Evolutionary conservation across 2,113 vertebrate species (phyloP).

Genomic region (Notarius quadriscutis): DNA sequence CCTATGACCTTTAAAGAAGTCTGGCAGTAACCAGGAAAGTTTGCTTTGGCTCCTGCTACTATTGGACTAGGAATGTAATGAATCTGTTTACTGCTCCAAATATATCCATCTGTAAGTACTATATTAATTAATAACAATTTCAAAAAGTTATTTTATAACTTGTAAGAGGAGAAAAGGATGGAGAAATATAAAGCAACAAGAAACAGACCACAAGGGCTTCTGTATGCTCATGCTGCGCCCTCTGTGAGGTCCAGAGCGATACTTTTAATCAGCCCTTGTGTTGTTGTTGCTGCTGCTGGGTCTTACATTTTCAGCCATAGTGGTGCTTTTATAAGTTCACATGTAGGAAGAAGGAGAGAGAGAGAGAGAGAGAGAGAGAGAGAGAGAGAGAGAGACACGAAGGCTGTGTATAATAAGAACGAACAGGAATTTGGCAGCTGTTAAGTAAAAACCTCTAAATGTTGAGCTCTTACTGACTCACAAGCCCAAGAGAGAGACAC

Average conservation of each 20-base stretch:
- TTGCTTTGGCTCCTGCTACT: not conserved
- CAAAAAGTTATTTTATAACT: no score
- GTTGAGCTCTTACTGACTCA: not conserved
- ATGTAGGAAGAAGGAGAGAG: not conserved
- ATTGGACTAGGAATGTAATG: not conserved
- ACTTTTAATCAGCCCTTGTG: constrained; percentile 30
- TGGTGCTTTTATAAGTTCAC: not conserved
- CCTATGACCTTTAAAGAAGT: not conserved
- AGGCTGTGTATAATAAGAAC: constrained; percentile 1
- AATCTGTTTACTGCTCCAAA: not conserved
- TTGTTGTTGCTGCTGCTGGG: not conserved
- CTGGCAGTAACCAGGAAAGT: not conserved
- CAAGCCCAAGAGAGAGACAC: not conserved
- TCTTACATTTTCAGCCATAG: constrained; percentile 29
- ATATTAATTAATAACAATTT: not conserved
- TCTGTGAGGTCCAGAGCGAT: constrained; percentile 21
- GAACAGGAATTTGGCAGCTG: constrained; percentile 5
- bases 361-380: not conserved
- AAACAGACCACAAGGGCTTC: not conserved
- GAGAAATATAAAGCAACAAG: not conserved
- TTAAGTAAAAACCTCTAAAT: not conserved
- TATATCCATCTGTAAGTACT: not conserved
- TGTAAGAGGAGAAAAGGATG: not conserved
- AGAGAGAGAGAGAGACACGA: not conserved
- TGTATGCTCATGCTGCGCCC: not conserved